These are phyloP conservation scores for Cephus nigrinus DNA, from an alignment of 2,888 invertebrate genomes.

Conservation along the genomic window DNA sequence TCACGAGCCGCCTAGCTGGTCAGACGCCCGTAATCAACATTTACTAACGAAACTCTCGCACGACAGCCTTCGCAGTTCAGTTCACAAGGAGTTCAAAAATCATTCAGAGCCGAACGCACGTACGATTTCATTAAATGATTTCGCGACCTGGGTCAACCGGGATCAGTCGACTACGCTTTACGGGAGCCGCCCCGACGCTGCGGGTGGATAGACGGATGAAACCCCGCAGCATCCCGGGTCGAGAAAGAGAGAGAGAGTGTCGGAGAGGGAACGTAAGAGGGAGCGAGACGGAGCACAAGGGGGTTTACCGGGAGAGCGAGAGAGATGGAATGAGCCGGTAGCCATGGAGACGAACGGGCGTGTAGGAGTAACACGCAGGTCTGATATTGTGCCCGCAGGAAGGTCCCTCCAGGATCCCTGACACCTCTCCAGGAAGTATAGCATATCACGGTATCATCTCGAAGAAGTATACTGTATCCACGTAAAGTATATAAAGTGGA, in stretches of 20 bases:
- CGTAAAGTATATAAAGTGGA: too few relatives aligned
- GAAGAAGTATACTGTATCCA: too few relatives aligned
- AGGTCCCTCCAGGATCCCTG: too few relatives aligned
- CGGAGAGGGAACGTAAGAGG: too few relatives aligned
- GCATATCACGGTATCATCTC: too few relatives aligned
- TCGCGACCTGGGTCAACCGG: slow-evolving; percentile 57
- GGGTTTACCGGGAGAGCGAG: slow-evolving; percentile 31
- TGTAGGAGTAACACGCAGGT: slow-evolving; percentile 40
- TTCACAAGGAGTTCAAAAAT: background rate
- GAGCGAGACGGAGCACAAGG: too few relatives aligned
- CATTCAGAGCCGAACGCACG: background rate
- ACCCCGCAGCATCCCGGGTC: slow-evolving; percentile 37
- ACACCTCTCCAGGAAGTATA: too few relatives aligned
- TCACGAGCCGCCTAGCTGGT: too few relatives aligned
- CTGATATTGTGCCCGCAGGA: slow-evolving; percentile 45
- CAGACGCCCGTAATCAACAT: too few relatives aligned
- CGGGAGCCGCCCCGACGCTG: slow-evolving; percentile 62
- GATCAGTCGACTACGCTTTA: slow-evolving; percentile 54
- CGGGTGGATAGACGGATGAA: slow-evolving; percentile 51
- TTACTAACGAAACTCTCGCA: too few relatives aligned
- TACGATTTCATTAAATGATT: background rate
- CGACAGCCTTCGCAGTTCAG: background rate
- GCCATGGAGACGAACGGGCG: slow-evolving; percentile 19
- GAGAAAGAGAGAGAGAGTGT: slow-evolving; percentile 23
- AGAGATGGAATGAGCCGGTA: slow-evolving; percentile 39